Percentiles rank a stretch among this genome's conserved stretches.
These are phyloP conservation scores for Lagenorhynchus albirostris DNA, from an alignment of 2,113 vertebrate species.

Conservation along the genomic window DNA sequence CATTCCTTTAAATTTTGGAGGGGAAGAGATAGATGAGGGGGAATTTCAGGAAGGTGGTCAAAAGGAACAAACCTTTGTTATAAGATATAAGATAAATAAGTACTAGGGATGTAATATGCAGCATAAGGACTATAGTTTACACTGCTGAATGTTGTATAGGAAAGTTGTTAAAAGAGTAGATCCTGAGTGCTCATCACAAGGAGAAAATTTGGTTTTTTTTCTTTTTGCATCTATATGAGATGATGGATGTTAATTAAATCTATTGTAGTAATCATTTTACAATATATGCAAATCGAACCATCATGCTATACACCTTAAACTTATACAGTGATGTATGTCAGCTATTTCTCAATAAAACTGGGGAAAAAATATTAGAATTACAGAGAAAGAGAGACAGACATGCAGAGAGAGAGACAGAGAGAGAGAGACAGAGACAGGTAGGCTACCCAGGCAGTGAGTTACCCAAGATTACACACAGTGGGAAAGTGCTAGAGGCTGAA, in stretches of 20 bases:
- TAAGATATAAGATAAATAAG: background rate
- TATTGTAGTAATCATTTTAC: background rate
- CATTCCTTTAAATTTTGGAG: background rate
- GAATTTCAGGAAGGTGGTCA: background rate
- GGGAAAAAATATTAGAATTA: background rate
- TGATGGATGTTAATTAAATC: background rate
- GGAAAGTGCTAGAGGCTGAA: background rate
- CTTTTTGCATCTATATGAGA: background rate
- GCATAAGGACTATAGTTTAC: background rate
- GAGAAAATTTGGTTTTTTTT: background rate
- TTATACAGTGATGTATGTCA: background rate
- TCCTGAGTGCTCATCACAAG: background rate
- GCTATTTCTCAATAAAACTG: background rate
- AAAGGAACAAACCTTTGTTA: background rate
- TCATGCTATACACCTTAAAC: background rate
- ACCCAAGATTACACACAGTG: background rate
- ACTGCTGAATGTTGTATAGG: background rate
- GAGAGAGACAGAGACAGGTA: background rate
- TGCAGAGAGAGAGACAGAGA: background rate
- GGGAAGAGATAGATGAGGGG: background rate
- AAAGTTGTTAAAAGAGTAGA: background rate
- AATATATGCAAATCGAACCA: background rate
- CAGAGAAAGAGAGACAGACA: background rate
- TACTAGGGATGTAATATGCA: background rate
- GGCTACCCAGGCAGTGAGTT: background rate